These are phyloP conservation scores for Drosophila ohnishii DNA, from an alignment of 1,140 invertebrate species.

Conservation along the genomic window DNA sequence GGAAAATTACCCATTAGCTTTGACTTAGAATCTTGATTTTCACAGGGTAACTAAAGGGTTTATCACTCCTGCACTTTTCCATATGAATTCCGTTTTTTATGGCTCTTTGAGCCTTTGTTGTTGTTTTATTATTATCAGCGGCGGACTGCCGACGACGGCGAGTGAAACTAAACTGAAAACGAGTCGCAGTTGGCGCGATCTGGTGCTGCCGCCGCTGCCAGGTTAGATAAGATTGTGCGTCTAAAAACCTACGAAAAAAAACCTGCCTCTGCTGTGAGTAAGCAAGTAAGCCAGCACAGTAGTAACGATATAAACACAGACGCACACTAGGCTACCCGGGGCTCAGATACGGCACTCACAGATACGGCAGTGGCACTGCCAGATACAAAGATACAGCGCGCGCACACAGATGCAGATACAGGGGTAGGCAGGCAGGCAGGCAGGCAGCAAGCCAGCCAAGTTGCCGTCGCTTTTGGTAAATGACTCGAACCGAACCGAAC, in stretches of 20 bases:
- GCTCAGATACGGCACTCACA: constrained; percentile 11
- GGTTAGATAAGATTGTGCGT: constrained; percentile 81
- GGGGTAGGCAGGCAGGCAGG: constrained; percentile 7
- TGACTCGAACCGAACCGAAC: constrained; percentile 61
- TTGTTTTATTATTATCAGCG: constrained; percentile 66
- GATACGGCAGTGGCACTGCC: constrained; percentile 20
- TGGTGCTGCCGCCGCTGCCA: constrained; percentile 53
- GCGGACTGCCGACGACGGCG: constrained; percentile 50
- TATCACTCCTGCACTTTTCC: constrained; percentile 26
- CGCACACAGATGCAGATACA: constrained; percentile 32
- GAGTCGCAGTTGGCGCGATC: constrained; percentile 54
- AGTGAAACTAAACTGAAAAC: constrained; percentile 74
- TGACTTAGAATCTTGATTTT: too few species aligned
- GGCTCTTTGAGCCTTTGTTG: constrained; percentile 11
- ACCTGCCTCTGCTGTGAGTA: constrained; percentile 59
- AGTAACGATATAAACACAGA: constrained; percentile 58
- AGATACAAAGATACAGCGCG: constrained; percentile 32
- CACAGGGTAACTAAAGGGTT: not conserved
- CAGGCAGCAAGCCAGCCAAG: constrained; percentile 44
- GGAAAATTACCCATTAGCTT: too few species aligned
- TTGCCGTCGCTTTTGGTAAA: constrained; percentile 62
- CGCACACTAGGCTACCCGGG: constrained; percentile 10
- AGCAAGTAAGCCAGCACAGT: constrained; percentile 58
- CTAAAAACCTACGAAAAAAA: constrained; percentile 54
- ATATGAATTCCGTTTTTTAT: constrained; percentile 10